These are phyloP conservation scores for Charadrius vociferus DNA, from an alignment of 2,113 vertebrate genomes.

Conservation along the genomic window DNA sequence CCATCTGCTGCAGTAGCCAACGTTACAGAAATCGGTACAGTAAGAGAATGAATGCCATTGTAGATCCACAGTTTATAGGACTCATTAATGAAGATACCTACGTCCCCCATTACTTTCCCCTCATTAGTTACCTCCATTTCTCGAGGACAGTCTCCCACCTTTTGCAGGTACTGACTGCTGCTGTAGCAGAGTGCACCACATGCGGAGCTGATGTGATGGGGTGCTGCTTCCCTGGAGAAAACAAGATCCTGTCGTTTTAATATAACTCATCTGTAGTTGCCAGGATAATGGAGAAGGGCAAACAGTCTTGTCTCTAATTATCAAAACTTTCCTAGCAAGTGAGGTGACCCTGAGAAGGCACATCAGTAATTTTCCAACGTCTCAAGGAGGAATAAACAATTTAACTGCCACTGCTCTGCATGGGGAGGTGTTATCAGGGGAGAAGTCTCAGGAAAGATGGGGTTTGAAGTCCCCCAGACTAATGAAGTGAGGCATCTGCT, in stretches of 20 bases:
- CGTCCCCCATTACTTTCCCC: neutral
- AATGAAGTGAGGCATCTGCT: neutral
- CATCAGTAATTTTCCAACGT: neutral
- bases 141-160: neutral
- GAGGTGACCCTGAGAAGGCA: slow-evolving; percentile 3
- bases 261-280: neutral
- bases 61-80: neutral
- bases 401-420: neutral
- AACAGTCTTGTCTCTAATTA: neutral
- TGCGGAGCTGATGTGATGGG: neutral
- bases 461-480: neutral
- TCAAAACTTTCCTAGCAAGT: neutral
- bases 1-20: neutral
- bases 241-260: neutral
- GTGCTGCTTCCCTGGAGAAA: neutral
- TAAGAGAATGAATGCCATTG: neutral
- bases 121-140: neutral
- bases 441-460: neutral
- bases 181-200: neutral
- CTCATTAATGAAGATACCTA: neutral
- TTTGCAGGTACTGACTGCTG: neutral
- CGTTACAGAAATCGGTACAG: neutral
- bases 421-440: neutral
- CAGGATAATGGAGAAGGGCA: neutral
- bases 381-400: slow-evolving; percentile 34